Conservation (phyloP, 2,113 vertebrate genomes). For the Polypterus senegalus region DNA sequence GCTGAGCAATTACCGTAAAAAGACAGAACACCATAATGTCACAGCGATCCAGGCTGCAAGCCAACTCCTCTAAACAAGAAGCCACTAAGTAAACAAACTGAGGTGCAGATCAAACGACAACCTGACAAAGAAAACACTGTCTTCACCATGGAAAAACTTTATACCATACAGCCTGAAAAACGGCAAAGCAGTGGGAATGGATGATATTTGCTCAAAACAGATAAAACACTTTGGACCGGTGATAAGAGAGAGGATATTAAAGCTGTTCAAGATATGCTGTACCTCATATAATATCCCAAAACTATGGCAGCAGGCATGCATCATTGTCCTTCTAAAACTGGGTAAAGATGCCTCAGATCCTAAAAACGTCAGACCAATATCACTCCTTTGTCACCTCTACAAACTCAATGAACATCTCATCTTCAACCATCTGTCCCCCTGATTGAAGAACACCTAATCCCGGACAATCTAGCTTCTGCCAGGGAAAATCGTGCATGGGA, state of each 20-base stretch:
- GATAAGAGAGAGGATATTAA: not conserved
- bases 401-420: constrained; percentile 7
- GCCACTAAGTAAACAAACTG: not conserved
- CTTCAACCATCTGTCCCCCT: not conserved
- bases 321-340: constrained; percentile 2
- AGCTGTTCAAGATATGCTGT: not conserved
- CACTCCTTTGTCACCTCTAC: constrained; percentile 2
- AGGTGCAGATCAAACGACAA: not conserved
- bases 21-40: not conserved
- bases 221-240: constrained; percentile 1
- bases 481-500: too few species aligned
- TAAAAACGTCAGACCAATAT: constrained; percentile 7
- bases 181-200: not conserved
- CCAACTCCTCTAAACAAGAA: not conserved
- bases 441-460: not conserved
- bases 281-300: not conserved
- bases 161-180: not conserved
- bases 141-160: not conserved
- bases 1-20: not conserved
- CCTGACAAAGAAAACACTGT: not conserved
- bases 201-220: not conserved
- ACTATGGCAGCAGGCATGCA: not conserved
- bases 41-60: not conserved
- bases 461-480: too few species aligned
- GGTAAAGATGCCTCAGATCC: constrained; percentile 8